These are phyloP conservation scores for Clarias macrocephalus DNA, from an alignment of 2,113 vertebrate species.

Conservation along the genomic window DNA sequence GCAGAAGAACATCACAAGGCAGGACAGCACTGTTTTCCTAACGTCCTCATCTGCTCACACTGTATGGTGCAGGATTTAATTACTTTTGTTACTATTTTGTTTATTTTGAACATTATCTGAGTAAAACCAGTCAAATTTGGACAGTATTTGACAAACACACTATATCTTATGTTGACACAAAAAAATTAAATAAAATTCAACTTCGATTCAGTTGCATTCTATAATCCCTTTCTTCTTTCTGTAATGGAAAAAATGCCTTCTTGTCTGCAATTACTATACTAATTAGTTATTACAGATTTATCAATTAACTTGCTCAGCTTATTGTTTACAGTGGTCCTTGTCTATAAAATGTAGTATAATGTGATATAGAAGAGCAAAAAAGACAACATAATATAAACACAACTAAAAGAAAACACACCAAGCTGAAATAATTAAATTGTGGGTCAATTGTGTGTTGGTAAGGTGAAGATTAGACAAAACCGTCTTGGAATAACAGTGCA, in stretches of 20 bases:
- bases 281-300: neutral
- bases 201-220: neutral
- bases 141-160: neutral
- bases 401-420: neutral
- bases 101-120: neutral
- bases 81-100: neutral
- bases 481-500: neutral
- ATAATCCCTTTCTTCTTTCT: neutral
- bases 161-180: neutral
- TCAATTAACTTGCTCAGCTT: neutral
- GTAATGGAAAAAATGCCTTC: neutral
- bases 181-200: neutral
- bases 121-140: neutral
- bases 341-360: neutral
- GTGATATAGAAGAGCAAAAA: neutral
- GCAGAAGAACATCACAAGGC: constrained; percentile 22
- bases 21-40: neutral
- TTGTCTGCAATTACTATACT: neutral
- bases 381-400: neutral
- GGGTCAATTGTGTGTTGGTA: neutral
- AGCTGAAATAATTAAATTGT: too few relatives aligned
- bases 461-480: neutral
- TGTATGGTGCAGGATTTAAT: neutral
- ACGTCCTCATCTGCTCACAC: neutral
- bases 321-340: neutral